Conservation (phyloP, 2,113 vertebrate genomes). For the Eulemur macaco region DNA sequence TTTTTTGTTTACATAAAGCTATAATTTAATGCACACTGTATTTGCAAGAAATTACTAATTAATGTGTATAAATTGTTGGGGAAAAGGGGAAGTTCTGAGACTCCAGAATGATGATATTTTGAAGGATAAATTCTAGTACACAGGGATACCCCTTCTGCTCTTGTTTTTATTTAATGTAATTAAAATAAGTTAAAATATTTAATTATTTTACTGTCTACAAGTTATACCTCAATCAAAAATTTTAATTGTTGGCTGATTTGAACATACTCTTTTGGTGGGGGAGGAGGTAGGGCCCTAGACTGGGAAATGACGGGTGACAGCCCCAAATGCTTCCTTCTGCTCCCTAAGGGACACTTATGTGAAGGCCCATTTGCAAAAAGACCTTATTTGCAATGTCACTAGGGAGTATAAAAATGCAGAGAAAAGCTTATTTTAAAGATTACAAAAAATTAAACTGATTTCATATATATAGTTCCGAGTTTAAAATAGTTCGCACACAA, state of each 20-base stretch:
- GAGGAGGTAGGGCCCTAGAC: neutral
- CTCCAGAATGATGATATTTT: neutral
- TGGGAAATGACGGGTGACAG: neutral
- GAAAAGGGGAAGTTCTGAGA: neutral
- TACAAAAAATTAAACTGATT: neutral
- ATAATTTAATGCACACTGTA: neutral
- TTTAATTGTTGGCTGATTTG: neutral
- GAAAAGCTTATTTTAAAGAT: neutral
- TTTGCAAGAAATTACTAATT: neutral
- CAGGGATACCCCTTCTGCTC: neutral
- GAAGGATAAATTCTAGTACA: neutral
- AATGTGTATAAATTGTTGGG: neutral
- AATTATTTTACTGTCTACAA: neutral
- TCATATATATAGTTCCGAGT: neutral
- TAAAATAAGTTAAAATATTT: neutral
- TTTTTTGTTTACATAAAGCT: constrained; percentile 44
- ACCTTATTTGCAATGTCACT: neutral
- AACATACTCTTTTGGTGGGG: neutral
- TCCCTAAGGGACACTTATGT: neutral
- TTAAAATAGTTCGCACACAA: neutral
- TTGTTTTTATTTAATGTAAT: constrained; percentile 1
- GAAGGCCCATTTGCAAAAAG: neutral
- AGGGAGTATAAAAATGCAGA: neutral
- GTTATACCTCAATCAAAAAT: neutral
- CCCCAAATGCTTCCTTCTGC: neutral